A percentile compares a stretch with the other conserved stretches of the same genome.
phyloP scores from a whole-genome alignment of 2,797 vertebrate species.

The Microctenopoma lineatum region DNA sequence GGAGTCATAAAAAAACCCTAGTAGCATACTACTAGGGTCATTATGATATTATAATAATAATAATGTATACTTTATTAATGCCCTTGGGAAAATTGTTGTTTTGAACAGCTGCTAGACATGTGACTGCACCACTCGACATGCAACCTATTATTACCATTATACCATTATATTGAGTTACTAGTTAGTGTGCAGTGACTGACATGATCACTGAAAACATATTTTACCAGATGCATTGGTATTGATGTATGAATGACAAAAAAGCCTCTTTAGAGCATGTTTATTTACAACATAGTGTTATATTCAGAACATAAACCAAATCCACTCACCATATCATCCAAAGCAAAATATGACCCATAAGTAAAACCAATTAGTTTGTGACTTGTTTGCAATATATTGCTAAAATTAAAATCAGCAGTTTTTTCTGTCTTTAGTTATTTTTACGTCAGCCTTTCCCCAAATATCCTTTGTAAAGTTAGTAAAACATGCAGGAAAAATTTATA shows the following conservation, averaged over 20 bases:
- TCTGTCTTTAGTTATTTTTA: constrained; percentile 68
- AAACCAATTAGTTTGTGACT: constrained; percentile 69
- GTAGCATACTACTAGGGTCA: neutral
- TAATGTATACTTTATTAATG: too few species aligned
- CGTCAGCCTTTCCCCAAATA: constrained; percentile 52
- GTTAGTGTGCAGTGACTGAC: neutral
- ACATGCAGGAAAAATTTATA: constrained; percentile 80
- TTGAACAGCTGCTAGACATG: too few species aligned
- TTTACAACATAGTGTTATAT: constrained; percentile 84
- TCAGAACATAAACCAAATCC: constrained; percentile 70
- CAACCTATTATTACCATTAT: neutral
- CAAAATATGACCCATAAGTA: constrained; percentile 65
- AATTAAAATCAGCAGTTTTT: constrained; percentile 49
- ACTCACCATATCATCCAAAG: constrained; percentile 67
- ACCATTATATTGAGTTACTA: neutral
- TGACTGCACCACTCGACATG: too few species aligned
- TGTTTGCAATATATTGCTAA: constrained; percentile 49
- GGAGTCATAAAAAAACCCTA: neutral
- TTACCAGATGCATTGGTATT: neutral
- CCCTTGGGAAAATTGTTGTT: too few species aligned
- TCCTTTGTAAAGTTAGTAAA: constrained; percentile 73
- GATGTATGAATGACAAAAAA: constrained; percentile 62
- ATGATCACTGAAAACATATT: neutral
- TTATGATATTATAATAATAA: too few species aligned
- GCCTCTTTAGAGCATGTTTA: constrained; percentile 79